phyloP scores from a whole-genome alignment of 2,888 invertebrate genomes.

The Thumatha senex region DNA sequence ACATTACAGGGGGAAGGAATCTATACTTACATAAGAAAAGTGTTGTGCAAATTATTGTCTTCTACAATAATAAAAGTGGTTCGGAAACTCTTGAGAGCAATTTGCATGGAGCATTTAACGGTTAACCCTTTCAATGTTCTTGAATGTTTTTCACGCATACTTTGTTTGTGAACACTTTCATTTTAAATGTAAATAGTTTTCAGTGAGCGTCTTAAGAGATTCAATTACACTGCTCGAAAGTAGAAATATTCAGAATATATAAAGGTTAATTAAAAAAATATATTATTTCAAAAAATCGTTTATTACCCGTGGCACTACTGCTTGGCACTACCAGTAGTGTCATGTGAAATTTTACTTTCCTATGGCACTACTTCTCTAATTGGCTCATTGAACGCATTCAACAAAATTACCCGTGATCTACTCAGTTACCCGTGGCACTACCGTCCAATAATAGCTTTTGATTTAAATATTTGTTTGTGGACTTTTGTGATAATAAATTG shows the following conservation, averaged over 20 bases:
- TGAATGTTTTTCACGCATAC: conserved; percentile 23
- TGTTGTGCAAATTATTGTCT: conserved; percentile 14
- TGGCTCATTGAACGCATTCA: too few species aligned
- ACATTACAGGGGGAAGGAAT: too few species aligned
- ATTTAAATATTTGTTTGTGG: too few species aligned
- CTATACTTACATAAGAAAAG: conserved; percentile 19
- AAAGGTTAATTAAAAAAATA: not conserved
- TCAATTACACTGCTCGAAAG: conserved; percentile 8
- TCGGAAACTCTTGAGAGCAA: conserved; percentile 30
- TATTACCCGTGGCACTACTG: too few species aligned
- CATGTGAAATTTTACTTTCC: too few species aligned
- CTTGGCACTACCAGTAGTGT: too few species aligned
- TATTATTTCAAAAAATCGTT: too few species aligned
- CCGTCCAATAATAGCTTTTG: too few species aligned
- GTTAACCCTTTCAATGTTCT: conserved; percentile 27
- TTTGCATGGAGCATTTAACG: conserved; percentile 38
- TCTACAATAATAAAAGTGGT: conserved; percentile 42
- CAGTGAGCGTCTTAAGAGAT: conserved; percentile 28
- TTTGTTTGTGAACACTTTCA: conserved; percentile 33
- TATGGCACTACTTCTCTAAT: too few species aligned
- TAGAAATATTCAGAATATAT: not conserved
- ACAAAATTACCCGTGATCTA: too few species aligned
- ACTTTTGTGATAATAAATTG: too few species aligned
- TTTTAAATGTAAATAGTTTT: conserved; percentile 27
- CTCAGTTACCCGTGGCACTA: too few species aligned